phyloP scores from a whole-genome alignment of 2,888 invertebrate species.

The Leistus spinibarbis region DNA sequence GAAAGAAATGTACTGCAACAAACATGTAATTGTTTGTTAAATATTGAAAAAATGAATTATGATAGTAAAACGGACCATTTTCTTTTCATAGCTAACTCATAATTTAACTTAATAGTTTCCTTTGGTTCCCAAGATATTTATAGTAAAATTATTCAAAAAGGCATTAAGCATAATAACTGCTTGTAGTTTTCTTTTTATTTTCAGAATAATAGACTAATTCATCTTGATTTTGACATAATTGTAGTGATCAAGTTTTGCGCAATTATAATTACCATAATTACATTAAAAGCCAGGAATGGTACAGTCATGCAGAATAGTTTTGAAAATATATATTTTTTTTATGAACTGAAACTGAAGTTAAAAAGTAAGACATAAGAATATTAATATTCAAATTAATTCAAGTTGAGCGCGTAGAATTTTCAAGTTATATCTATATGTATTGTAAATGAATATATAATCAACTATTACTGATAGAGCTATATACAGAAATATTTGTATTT shows the following conservation, averaged over 20 bases:
- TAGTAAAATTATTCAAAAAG: not conserved
- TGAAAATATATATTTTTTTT: too few relatives aligned
- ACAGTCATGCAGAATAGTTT: not conserved
- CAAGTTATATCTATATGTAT: too few relatives aligned
- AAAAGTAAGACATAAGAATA: too few relatives aligned
- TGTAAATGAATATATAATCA: too few relatives aligned
- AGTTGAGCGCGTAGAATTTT: too few relatives aligned
- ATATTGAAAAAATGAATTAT: not conserved
- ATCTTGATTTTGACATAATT: not conserved
- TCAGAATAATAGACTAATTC: not conserved
- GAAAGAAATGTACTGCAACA: too few relatives aligned
- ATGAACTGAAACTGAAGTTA: too few relatives aligned
- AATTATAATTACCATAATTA: not conserved
- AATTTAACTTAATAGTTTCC: not conserved
- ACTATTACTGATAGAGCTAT: too few relatives aligned
- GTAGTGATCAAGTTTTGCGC: not conserved
- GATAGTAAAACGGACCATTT: not conserved
- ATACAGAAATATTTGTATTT: too few relatives aligned
- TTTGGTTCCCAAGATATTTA: not conserved
- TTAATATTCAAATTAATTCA: too few relatives aligned
- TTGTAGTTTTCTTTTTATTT: not conserved
- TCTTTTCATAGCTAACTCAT: not conserved
- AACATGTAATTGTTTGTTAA: not conserved
- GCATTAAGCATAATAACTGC: not conserved
- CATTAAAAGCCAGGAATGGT: not conserved